Conservation (phyloP, 2,888 invertebrate genomes). For the Carpatolechia fugitivella region DNA sequence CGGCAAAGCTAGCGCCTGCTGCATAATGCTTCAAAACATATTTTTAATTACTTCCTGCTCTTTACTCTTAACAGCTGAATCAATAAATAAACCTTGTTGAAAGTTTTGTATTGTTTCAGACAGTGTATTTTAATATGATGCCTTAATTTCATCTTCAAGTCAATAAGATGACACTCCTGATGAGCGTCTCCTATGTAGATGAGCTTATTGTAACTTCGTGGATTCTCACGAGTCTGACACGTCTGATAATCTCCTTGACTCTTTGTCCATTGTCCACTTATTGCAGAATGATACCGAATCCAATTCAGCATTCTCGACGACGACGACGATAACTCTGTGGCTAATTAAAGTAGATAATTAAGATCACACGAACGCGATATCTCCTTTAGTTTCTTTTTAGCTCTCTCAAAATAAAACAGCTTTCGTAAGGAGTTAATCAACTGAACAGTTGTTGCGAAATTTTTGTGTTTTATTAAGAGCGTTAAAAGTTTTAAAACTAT, state of each 20-base stretch:
- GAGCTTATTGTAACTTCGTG: not conserved
- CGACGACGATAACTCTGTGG: slow-evolving; percentile 2
- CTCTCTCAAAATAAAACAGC: slow-evolving; percentile 19
- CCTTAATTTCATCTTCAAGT: too few relatives aligned
- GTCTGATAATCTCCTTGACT: slow-evolving; percentile 17
- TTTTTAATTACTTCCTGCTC: too few relatives aligned
- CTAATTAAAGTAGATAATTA: slow-evolving; percentile 29
- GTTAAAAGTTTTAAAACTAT: slow-evolving; percentile 15
- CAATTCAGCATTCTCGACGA: not conserved
- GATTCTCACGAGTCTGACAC: slow-evolving; percentile 24
- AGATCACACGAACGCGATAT: slow-evolving; percentile 24
- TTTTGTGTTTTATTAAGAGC: slow-evolving; percentile 5
- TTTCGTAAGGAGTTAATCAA: slow-evolving; percentile 22
- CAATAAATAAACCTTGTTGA: too few relatives aligned
- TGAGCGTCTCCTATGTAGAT: not conserved
- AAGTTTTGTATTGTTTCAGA: too few relatives aligned
- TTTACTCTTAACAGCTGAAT: too few relatives aligned
- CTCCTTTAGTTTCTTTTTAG: slow-evolving; percentile 16
- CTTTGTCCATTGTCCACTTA: slow-evolving; percentile 16
- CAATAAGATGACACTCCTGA: not conserved
- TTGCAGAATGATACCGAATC: not conserved
- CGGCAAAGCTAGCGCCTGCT: not conserved
- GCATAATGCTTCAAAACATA: too few relatives aligned
- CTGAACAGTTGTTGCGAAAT: not conserved
- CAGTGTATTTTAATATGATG: too few relatives aligned